Evolutionary conservation across 2,113 vertebrate genomes (phyloP).

Genomic region (Paracanthobrama guichenoti): DNA sequence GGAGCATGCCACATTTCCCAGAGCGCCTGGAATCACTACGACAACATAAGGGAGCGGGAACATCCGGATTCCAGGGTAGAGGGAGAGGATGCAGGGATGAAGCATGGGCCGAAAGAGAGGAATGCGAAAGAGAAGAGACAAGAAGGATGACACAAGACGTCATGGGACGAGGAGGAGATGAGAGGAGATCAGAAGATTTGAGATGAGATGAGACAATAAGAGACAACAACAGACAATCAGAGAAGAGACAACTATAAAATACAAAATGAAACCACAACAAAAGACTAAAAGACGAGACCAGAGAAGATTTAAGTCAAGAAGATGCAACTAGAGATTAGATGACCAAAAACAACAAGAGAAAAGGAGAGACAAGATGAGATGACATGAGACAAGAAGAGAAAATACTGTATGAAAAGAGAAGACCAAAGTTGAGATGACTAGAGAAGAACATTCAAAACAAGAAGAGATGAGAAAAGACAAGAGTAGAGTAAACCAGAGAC

Average conservation of each 20-base stretch:
- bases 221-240: neutral
- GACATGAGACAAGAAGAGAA: neutral
- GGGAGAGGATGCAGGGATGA: conserved; percentile 33
- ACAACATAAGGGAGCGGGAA: conserved; percentile 48
- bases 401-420: too few species aligned
- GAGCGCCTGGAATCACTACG: conserved; percentile 47
- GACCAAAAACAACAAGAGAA: neutral
- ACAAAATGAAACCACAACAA: neutral
- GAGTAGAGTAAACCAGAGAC: neutral
- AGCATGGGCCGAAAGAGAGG: neutral
- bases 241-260: neutral
- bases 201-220: neutral
- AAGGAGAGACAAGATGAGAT: neutral
- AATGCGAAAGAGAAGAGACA: neutral
- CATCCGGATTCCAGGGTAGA: conserved; percentile 42
- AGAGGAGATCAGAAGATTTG: neutral
- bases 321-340: neutral
- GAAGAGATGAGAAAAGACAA: neutral
- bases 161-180: neutral
- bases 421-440: neutral
- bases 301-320: neutral
- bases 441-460: neutral
- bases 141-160: neutral
- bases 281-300: neutral
- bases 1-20: conserved; percentile 51